Conservation (phyloP, 2,797 vertebrate genomes). For the Xenops minutus region DNA sequence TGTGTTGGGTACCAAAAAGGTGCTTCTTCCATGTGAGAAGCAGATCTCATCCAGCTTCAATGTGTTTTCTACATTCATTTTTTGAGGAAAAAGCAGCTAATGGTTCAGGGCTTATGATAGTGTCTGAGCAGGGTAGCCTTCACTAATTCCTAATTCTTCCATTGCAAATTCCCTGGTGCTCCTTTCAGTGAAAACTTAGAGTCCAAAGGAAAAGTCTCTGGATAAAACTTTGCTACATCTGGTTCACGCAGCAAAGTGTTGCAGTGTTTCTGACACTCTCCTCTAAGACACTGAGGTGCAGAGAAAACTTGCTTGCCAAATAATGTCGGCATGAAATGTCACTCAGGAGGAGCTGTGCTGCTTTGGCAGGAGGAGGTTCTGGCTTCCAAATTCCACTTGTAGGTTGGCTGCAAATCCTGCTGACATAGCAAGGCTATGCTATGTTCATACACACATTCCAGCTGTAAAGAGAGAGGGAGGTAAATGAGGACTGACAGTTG, state of each 20-base stretch:
- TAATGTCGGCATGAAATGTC: neutral
- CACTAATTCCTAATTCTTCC: neutral
- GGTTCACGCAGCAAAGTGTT: neutral
- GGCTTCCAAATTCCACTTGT: constrained; percentile 50
- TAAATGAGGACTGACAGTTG: constrained; percentile 57
- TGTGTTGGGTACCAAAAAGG: neutral
- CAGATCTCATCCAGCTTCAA: neutral
- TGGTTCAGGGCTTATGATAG: neutral
- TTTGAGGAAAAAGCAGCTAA: neutral
- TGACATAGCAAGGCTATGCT: constrained; percentile 22
- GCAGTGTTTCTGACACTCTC: neutral
- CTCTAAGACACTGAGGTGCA: neutral
- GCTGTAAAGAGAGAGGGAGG: constrained; percentile 42
- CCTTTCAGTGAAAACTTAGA: neutral
- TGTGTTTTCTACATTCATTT: neutral
- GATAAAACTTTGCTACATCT: neutral
- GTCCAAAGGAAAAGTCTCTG: neutral
- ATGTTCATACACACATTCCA: constrained; percentile 14
- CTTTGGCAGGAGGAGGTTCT: constrained; percentile 50
- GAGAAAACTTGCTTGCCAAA: neutral
- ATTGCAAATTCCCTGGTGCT: neutral
- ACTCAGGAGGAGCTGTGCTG: neutral
- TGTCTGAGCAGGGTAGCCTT: neutral
- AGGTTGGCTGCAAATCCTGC: constrained; percentile 55
- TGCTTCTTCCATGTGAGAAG: neutral